phyloP scores from a whole-genome alignment of 2,113 vertebrate species.

The Cheilinus undulatus region DNA sequence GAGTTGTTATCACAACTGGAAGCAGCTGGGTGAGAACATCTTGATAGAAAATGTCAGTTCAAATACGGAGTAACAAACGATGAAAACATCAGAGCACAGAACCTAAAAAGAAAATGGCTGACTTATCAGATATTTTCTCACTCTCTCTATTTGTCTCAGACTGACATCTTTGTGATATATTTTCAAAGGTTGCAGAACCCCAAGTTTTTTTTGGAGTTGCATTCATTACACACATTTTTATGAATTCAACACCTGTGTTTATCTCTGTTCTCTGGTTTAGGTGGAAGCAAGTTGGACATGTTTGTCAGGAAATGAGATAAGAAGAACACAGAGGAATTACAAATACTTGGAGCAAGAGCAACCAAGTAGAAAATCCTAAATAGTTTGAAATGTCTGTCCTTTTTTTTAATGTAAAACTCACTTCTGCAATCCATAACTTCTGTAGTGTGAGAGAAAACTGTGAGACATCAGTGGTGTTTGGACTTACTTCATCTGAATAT shows the following conservation, averaged over 20 bases:
- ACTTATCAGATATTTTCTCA: conserved; percentile 41
- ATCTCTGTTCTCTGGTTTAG: conserved; percentile 1
- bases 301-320: conserved; percentile 22
- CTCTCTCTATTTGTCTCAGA: conserved; percentile 17
- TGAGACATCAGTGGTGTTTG: not conserved
- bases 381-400: not conserved
- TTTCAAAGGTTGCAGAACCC: not conserved
- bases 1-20: conserved; percentile 27
- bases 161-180: not conserved
- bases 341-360: not conserved
- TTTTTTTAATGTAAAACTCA: not conserved
- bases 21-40: conserved; percentile 4
- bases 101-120: conserved; percentile 15
- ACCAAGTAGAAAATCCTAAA: not conserved
- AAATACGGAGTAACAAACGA: conserved; percentile 31
- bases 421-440: not conserved
- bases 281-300: not conserved
- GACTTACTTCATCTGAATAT: not conserved
- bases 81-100: conserved; percentile 28
- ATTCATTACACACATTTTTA: conserved; percentile 8
- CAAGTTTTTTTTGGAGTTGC: conserved; percentile 7
- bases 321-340: not conserved
- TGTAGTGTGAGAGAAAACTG: not conserved
- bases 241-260: not conserved
- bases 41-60: conserved; percentile 49